phyloP scores from a whole-genome alignment of 2,113 vertebrate genomes.

The Chamaetylas fuelleborni region DNA sequence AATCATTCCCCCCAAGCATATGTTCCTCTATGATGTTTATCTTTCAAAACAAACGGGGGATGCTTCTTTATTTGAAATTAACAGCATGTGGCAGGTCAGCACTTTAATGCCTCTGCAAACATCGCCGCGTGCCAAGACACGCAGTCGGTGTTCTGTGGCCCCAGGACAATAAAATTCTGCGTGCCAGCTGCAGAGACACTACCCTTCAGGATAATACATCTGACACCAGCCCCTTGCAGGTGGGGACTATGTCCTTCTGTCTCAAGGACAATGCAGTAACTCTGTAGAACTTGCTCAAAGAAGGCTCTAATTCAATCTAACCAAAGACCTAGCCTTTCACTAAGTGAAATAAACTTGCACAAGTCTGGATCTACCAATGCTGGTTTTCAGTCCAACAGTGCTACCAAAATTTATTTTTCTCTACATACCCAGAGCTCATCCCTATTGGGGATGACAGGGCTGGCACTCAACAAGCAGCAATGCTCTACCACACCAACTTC shows the following conservation, averaged over 20 bases:
- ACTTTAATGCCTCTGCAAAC: neutral
- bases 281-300: neutral
- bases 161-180: neutral
- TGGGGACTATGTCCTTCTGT: accelerated
- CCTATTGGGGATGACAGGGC: neutral
- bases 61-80: neutral
- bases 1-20: neutral
- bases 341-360: neutral
- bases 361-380: neutral
- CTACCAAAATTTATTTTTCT: neutral
- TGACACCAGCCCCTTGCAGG: neutral
- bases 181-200: neutral
- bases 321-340: neutral
- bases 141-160: neutral
- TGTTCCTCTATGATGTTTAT: neutral
- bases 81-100: neutral
- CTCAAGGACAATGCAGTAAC: neutral
- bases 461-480: neutral
- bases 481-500: accelerated
- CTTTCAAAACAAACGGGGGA: neutral
- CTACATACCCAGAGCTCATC: neutral
- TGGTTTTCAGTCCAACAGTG: neutral
- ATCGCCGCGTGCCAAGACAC: accelerated
- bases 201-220: neutral
- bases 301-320: neutral